Evolutionary conservation across 2,113 vertebrate genomes (phyloP), one percentile per base, ranked within the genome.

Genomic region (Sceloporus tristichus): DNA sequence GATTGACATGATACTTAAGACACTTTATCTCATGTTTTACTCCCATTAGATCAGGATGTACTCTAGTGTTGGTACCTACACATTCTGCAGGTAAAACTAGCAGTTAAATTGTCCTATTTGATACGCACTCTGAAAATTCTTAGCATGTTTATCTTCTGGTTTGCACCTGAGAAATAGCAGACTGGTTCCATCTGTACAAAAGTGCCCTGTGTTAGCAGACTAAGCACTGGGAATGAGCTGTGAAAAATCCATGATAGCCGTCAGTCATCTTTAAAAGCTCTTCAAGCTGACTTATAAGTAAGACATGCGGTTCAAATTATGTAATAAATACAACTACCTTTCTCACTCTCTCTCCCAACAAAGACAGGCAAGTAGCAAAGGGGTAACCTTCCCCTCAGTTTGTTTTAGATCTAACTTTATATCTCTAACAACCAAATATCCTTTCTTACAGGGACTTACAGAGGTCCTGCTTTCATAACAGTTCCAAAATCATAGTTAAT

Each of bases 181-280:
- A 62, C 66, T 77, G 4, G 78, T 13, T 85, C 76, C 71, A 92
- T 82, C 48, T 85, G 77, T 74, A 84, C 78, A 62, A 9, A 16
- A 93, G 27, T 78, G 25, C 27, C 79, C 59, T 76, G 59, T 93
- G 6, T 29, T 90, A 91, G 82, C 92, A 91, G 86, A 85, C 83
- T 70, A 25, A 78, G 29, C 38, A 82, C 23, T 88, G 86, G 73
- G 85, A 86, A 82, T 89, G 34, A 86, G 76, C 82, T 89, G 84
- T 92, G 86, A 53, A 91, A 82, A 90, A 84, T 85, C 91, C 91
- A 92, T 82, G 86, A 89, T 74, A 87, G 78, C 77, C 87, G 65
- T 29, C 38, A 91, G 62, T 89, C 85, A 87, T 90, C 54, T 92
- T 94, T 91, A 87, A 93, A 94, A 90, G 85, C 80, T 85, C 89